Conservation (phyloP, 2,888 invertebrate species). For the Crepidodera aurea region DNA sequence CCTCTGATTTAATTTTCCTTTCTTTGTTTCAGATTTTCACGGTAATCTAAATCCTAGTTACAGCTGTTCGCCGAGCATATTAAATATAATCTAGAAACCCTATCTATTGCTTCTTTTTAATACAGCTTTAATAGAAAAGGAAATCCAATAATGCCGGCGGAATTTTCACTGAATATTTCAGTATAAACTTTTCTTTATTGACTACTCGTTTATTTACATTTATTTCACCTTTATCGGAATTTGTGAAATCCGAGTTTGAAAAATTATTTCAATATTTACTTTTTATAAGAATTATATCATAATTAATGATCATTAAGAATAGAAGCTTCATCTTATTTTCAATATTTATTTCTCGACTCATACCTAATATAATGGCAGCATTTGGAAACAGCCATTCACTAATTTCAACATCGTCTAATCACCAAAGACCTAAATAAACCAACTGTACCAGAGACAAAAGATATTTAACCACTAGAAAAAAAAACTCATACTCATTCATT, state of each 20-base stretch:
- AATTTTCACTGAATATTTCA: constrained; percentile 6
- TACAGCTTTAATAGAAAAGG: constrained; percentile 29
- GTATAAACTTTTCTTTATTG: background rate
- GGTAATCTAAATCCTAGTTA: constrained; percentile 23
- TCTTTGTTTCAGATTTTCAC: constrained; percentile 31
- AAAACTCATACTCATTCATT: constrained; percentile 25
- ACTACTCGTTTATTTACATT: background rate
- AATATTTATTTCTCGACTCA: too few species aligned
- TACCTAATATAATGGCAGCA: too few species aligned
- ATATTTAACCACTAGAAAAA: constrained; percentile 5
- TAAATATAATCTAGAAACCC: constrained; percentile 32
- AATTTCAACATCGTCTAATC: background rate
- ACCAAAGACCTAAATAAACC: background rate
- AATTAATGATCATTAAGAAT: too few species aligned
- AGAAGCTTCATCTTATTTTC: too few species aligned
- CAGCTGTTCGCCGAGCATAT: constrained; percentile 28
- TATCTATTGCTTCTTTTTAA: constrained; percentile 29
- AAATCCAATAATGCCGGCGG: constrained; percentile 26
- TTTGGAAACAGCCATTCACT: too few species aligned
- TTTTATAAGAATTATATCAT: too few species aligned
- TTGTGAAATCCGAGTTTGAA: background rate
- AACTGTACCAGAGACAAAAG: constrained; percentile 1
- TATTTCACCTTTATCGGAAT: too few species aligned
- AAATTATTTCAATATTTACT: too few species aligned
- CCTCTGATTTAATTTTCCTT: constrained; percentile 12